Base-by-base conservation (phyloP, 1,140 invertebrate genomes). In the Musca vetustissima region DNA sequence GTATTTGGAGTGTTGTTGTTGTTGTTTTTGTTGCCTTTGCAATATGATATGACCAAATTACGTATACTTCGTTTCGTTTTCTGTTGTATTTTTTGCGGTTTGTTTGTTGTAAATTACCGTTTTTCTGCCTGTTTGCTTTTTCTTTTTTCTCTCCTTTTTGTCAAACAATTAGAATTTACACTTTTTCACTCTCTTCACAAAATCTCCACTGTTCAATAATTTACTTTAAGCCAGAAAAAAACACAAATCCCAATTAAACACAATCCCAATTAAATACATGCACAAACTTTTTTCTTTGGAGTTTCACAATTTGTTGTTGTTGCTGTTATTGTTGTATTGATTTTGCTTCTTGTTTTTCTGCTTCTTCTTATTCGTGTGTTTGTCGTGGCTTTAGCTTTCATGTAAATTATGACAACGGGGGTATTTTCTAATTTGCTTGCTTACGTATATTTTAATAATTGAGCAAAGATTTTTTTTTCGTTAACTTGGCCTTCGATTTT, bases 51-150 rank as follows among this genome's bases (percentile, higher is more conserved):
- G 13, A 32, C 57, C 57, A 61, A 61, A 61, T 61, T 61, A 61
- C 57, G 57, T 61, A 61, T 61, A 61, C 57, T 61, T 61, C 24
- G 8, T 43, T 43, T 43, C 36, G 36, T 43, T 43, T 43, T 43
- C 36, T 43, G 6, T 43, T 43, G 6, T 43, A 43, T 17, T 43
- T n/a, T 43, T 36, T 43, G 36, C 28, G 28, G 36, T 13, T 59
- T 52, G 49, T 24, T 61, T 61, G 19, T 61, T 61, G 57, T 61
- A 61, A 61, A 36, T 61, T 61, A 61, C 57, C 57, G 57, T 61
- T 61, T 61, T 61, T 21, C 15, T 32, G 15, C n/a, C 32, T 8
- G 3, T 19, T 52, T 21, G 21, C n/a, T 59, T 61, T 36, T 0
- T 43, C 36, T 61, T 43, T 4, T 43, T 14, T 61, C 11, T 59